A percentile compares a stretch with the other conserved stretches of the same genome.
Conservation (phyloP, 2,113 vertebrate species). For the Serinus canaria region DNA sequence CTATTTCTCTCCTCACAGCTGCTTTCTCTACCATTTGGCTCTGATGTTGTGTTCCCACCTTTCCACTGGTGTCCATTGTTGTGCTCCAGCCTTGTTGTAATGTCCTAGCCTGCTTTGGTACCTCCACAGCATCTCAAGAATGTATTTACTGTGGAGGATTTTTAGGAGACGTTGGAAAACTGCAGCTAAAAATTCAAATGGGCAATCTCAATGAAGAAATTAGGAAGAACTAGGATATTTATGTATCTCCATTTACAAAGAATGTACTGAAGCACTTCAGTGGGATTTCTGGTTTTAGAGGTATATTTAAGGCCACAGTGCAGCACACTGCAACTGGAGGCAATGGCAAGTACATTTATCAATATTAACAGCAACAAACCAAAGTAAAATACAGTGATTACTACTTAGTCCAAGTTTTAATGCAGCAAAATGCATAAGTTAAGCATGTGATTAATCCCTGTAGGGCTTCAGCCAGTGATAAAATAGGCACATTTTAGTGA, state of each 20-base stretch:
- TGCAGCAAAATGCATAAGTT: background rate
- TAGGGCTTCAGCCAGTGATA: background rate
- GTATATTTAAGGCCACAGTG: background rate
- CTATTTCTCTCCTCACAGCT: background rate
- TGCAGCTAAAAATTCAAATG: background rate
- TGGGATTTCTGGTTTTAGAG: background rate
- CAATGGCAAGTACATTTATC: background rate
- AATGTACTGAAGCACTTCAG: background rate
- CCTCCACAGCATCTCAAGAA: background rate
- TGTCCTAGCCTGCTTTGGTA: background rate
- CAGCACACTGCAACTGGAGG: background rate
- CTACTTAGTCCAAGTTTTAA: background rate
- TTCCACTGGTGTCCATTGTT: background rate
- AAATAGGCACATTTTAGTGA: background rate
- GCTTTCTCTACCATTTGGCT: background rate
- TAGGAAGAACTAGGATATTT: background rate
- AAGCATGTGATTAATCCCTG: background rate
- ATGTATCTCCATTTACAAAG: background rate
- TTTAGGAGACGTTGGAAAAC: background rate
- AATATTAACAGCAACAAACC: background rate
- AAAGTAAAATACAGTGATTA: background rate
- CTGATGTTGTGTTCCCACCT: accelerated
- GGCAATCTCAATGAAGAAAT: background rate
- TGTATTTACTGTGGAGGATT: background rate
- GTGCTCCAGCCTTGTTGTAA: accelerated